Conservation (phyloP, 2,888 invertebrate genomes). For the Teinopalpus imperialis region DNA sequence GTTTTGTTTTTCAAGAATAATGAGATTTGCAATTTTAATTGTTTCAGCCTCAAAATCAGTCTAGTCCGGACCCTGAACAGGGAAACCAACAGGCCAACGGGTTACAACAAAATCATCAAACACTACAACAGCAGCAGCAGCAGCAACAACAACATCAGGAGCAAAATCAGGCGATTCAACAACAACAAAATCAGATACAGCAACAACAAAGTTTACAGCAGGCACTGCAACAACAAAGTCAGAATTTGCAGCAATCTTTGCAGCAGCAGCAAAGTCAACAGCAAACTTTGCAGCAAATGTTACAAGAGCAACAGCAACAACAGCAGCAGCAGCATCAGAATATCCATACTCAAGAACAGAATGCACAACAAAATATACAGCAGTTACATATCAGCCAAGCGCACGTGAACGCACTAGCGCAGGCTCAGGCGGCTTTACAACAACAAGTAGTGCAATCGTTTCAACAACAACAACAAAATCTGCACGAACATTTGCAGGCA, state of each 20-base stretch:
- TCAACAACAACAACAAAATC: conserved; percentile 71
- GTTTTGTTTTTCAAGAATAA: too few species aligned
- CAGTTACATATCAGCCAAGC: conserved; percentile 72
- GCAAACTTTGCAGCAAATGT: conserved; percentile 44
- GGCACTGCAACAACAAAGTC: conserved; percentile 49
- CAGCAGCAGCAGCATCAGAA: conserved; percentile 48
- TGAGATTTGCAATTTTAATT: too few species aligned
- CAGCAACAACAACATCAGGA: conserved; percentile 49
- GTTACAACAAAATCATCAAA: conserved; percentile 63
- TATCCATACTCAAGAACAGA: conserved; percentile 49
- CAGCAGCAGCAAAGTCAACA: conserved; percentile 51
- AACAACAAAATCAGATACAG: conserved; percentile 40
- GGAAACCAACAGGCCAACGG: conserved; percentile 76
- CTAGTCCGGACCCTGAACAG: conserved; percentile 69
- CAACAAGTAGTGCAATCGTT: conserved; percentile 71
- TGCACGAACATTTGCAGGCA: conserved; percentile 73
- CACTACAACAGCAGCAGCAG: conserved; percentile 65
- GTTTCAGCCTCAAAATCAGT: conserved; percentile 78
- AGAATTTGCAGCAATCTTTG: conserved; percentile 38
- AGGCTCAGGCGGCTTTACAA: conserved; percentile 69
- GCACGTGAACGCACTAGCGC: conserved; percentile 71
- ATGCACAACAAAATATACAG: conserved; percentile 61
- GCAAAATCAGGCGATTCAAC: conserved; percentile 46
- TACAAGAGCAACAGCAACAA: conserved; percentile 54
- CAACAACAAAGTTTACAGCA: conserved; percentile 40